Percentiles rank a stretch among this genome's conserved stretches.
phyloP scores from a whole-genome alignment of 2,797 vertebrate species.

The Apogon hyalosoma region DNA sequence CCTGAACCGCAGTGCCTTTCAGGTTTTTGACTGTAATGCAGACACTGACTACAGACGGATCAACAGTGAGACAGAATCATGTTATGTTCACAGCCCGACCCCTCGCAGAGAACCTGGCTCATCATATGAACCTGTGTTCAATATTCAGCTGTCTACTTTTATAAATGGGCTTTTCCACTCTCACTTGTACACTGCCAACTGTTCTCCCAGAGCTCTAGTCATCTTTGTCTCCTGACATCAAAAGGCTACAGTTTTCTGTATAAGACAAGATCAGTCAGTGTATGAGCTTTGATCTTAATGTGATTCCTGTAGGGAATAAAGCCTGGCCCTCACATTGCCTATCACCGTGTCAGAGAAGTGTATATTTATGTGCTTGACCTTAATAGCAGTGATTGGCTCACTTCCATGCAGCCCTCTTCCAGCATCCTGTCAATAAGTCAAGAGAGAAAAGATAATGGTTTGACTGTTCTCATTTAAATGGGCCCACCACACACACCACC shows the following conservation, averaged over 20 bases:
- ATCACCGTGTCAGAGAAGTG: constrained; percentile 60
- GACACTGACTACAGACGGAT: constrained; percentile 3
- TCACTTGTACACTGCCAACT: constrained; percentile 39
- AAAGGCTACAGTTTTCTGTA: constrained; percentile 52
- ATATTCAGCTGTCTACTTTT: constrained; percentile 48
- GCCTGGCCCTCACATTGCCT: constrained; percentile 30
- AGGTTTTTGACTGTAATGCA: constrained; percentile 6
- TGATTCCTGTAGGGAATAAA: constrained; percentile 52
- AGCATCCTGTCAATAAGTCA: constrained; percentile 72
- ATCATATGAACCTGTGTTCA: constrained; percentile 41
- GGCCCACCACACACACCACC: constrained; percentile 20
- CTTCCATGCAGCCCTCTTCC: constrained; percentile 61
- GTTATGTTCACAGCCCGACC: constrained; percentile 12
- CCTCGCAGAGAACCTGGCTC: constrained; percentile 52
- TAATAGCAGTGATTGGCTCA: constrained; percentile 74
- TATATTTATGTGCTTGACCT: constrained; percentile 74
- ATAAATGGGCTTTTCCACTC: constrained; percentile 60
- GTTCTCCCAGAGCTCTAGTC: constrained; percentile 46
- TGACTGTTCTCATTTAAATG: constrained; percentile 58
- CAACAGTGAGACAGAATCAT: constrained; percentile 7
- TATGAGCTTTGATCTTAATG: constrained; percentile 64
- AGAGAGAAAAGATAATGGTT: constrained; percentile 70
- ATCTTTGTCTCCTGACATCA: constrained; percentile 66
- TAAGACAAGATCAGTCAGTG: constrained; percentile 51
- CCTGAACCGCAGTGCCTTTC: constrained; percentile 7